Percentiles rank a stretch among this genome's conserved stretches.
These are phyloP conservation scores for Encarsia formosa DNA, from an alignment of 2,888 invertebrate species.

Conservation along the genomic window DNA sequence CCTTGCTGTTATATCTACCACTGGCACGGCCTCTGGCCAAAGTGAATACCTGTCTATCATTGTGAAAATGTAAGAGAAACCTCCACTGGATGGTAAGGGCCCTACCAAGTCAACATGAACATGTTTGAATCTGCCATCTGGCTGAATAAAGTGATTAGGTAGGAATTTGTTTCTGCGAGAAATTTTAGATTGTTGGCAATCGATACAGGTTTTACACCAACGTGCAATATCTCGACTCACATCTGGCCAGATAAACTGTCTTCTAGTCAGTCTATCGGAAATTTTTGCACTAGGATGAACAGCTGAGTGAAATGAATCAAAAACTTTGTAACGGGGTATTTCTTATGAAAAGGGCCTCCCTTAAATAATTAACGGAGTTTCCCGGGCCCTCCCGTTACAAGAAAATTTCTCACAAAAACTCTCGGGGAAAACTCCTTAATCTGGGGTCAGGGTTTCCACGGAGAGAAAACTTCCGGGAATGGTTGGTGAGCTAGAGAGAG, in stretches of 20 bases:
- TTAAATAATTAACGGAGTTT: too few species aligned
- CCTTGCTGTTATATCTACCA: not conserved
- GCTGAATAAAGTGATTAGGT: not conserved
- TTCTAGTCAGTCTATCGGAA: not conserved
- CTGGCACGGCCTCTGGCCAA: slow-evolving; percentile 2
- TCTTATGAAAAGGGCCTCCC: too few species aligned
- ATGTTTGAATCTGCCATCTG: not conserved
- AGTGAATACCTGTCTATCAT: not conserved
- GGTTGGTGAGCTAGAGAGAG: too few species aligned
- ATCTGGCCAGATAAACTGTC: not conserved
- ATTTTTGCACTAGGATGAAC: not conserved
- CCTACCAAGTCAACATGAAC: slow-evolving; percentile 1
- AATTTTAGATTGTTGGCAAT: slow-evolving; percentile 1
- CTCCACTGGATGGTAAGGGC: not conserved
- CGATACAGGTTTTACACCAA: not conserved
- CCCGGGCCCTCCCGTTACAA: too few species aligned
- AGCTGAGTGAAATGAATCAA: not conserved
- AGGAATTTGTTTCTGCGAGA: too few species aligned
- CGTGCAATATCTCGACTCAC: not conserved
- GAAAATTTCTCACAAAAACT: too few species aligned
- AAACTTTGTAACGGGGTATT: too few species aligned
- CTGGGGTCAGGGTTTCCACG: too few species aligned
- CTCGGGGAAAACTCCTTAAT: too few species aligned
- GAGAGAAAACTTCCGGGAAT: too few species aligned
- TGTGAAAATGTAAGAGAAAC: not conserved